Evolutionary conservation across 2,797 vertebrate genomes (phyloP).

Genomic region (Triplophysa yarkandensis): DNA sequence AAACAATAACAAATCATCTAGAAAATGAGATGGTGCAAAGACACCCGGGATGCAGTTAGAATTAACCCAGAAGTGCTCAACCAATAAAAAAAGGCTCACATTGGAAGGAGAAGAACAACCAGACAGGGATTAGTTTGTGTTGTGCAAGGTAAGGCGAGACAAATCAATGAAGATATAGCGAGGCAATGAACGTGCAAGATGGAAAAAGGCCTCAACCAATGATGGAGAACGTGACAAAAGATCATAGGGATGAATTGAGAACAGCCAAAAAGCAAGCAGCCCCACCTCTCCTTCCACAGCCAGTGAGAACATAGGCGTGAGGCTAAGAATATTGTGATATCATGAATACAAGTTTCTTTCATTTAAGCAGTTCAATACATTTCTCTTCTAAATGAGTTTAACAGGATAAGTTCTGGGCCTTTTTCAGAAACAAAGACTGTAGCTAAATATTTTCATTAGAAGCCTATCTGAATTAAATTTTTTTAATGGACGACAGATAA

Average conservation of each 20-base stretch:
- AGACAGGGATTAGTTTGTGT: constrained; percentile 66
- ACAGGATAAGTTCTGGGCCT: background rate
- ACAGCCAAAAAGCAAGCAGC: constrained; percentile 64
- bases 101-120: constrained; percentile 55
- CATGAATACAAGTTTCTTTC: background rate
- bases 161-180: constrained; percentile 46
- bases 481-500: constrained; percentile 23
- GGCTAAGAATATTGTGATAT: constrained; percentile 31
- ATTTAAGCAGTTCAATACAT: constrained; percentile 2
- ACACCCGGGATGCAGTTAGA: constrained; percentile 44
- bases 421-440: constrained; percentile 22
- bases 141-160: constrained; percentile 39
- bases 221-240: constrained; percentile 27
- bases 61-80: constrained; percentile 44
- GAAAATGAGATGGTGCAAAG: constrained; percentile 15
- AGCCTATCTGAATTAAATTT: background rate
- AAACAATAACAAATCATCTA: background rate
- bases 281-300: constrained; percentile 59
- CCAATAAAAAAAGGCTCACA: constrained; percentile 43
- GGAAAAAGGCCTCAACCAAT: constrained; percentile 42
- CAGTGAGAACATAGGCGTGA: constrained; percentile 34
- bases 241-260: constrained; percentile 17
- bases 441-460: constrained; percentile 12
- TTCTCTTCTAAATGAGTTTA: background rate
- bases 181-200: constrained; percentile 60